Conservation (phyloP, 2,113 vertebrate genomes). For the Neolamprologus kungweensis region DNA sequence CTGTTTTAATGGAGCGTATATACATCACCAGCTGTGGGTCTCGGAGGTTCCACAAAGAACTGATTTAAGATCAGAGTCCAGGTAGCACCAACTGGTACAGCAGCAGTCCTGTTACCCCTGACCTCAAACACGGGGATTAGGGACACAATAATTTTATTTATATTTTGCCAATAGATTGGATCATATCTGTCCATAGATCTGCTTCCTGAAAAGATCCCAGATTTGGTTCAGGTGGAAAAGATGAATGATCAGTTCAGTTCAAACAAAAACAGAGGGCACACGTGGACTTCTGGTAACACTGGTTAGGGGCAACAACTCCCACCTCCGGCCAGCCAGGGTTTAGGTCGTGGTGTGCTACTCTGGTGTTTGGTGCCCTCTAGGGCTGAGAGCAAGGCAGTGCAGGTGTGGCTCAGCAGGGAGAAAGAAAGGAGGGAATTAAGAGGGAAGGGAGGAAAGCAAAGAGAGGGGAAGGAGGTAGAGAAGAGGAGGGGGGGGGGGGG, state of each 20-base stretch:
- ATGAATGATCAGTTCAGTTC: neutral
- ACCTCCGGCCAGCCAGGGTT: neutral
- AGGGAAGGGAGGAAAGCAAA: neutral
- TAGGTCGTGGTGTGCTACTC: slow-evolving; percentile 6
- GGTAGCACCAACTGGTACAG: slow-evolving; percentile 37
- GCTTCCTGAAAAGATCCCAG: neutral
- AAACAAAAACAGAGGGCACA: neutral
- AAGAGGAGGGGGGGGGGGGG: neutral
- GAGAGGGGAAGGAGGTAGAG: neutral
- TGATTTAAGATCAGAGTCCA: slow-evolving; percentile 24
- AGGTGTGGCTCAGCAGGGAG: slow-evolving; percentile 46
- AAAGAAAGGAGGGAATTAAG: neutral
- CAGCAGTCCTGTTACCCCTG: slow-evolving; percentile 22
- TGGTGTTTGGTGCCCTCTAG: slow-evolving; percentile 63
- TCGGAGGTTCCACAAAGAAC: slow-evolving; percentile 29
- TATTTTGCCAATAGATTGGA: neutral
- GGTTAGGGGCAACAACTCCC: neutral
- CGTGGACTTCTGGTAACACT: neutral
- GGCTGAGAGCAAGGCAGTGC: slow-evolving; percentile 62
- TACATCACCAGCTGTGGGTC: slow-evolving; percentile 53
- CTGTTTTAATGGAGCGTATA: neutral
- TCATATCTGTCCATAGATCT: neutral
- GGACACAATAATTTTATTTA: neutral
- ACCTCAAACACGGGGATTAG: neutral
- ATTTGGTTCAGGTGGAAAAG: neutral